Evolutionary conservation across 2,888 invertebrate species (phyloP).

Genomic region (Netelia virgata): DNA sequence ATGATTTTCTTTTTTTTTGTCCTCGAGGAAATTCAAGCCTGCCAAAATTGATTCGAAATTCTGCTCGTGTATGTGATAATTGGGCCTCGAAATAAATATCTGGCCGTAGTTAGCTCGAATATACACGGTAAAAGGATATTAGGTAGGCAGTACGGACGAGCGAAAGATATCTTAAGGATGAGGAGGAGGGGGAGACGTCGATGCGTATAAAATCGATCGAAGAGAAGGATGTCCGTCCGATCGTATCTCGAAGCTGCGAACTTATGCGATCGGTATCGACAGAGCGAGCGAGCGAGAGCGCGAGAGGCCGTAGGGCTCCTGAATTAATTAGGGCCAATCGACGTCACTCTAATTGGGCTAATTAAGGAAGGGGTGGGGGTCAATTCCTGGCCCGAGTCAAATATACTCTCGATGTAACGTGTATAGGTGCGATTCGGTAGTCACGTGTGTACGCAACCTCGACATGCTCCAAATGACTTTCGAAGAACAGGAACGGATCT

Average conservation of each 20-base stretch:
- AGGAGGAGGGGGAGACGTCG: neutral
- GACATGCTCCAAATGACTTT: constrained; percentile 23
- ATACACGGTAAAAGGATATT: constrained; percentile 25
- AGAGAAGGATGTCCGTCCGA: constrained; percentile 51
- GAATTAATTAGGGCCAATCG: constrained; percentile 80
- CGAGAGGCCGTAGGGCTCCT: constrained; percentile 45
- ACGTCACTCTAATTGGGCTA: constrained; percentile 80
- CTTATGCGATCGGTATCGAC: constrained; percentile 48
- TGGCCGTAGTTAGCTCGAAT: constrained; percentile 17
- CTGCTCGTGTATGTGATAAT: constrained; percentile 57
- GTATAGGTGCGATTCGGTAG: constrained; percentile 70
- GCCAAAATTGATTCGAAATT: constrained; percentile 37
- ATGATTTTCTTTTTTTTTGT: neutral
- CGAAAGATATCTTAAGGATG: constrained; percentile 27
- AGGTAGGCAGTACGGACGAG: constrained; percentile 6
- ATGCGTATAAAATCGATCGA: constrained; percentile 16
- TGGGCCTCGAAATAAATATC: constrained; percentile 61
- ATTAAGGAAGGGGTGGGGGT: constrained; percentile 73
- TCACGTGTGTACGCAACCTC: constrained; percentile 7
- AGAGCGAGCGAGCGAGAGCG: too few relatives aligned
- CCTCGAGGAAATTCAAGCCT: neutral
- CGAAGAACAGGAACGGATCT: constrained; percentile 11
- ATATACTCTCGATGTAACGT: constrained; percentile 9
- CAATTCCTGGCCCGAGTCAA: constrained; percentile 23
- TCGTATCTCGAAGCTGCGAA: constrained; percentile 62